These are phyloP conservation scores for Ferdinandea cuprea DNA, from an alignment of 2,888 invertebrate species.

Conservation along the genomic window DNA sequence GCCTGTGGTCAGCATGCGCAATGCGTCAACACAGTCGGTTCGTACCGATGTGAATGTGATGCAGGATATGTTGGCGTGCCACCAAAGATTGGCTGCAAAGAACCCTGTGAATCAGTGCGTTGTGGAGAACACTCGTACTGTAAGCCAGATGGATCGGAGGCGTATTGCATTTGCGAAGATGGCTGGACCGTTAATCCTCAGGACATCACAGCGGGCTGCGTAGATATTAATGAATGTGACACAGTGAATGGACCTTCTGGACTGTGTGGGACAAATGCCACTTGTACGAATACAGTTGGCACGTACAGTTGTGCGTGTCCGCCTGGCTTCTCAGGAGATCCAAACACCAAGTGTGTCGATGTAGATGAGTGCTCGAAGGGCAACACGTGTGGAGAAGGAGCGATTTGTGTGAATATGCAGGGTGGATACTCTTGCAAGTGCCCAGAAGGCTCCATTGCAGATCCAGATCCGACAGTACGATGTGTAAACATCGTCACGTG, in stretches of 20 bases:
- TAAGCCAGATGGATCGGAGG: constrained; percentile 93
- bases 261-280: constrained; percentile 92
- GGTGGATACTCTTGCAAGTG: constrained; percentile 92
- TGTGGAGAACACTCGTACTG: constrained; percentile 95
- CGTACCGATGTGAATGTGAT: constrained; percentile 92
- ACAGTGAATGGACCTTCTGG: constrained; percentile 89
- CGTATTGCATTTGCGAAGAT: constrained; percentile 95
- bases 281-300: constrained; percentile 91
- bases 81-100: constrained; percentile 91
- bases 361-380: constrained; percentile 91
- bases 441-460: constrained; percentile 91
- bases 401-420: constrained; percentile 90
- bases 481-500: constrained; percentile 93
- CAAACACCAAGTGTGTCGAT: constrained; percentile 91
- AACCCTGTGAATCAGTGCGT: constrained; percentile 95
- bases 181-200: constrained; percentile 96
- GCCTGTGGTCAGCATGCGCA: constrained; percentile 90
- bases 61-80: constrained; percentile 92
- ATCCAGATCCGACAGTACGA: constrained; percentile 91
- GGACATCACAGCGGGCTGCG: constrained; percentile 94
- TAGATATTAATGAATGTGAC: constrained; percentile 97
- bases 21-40: constrained; percentile 92
- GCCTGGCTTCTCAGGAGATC: constrained; percentile 93
- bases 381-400: constrained; percentile 91
- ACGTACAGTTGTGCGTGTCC: constrained; percentile 92